Conservation (phyloP, 2,888 invertebrate species). For the Platycheirus rosarum region DNA sequence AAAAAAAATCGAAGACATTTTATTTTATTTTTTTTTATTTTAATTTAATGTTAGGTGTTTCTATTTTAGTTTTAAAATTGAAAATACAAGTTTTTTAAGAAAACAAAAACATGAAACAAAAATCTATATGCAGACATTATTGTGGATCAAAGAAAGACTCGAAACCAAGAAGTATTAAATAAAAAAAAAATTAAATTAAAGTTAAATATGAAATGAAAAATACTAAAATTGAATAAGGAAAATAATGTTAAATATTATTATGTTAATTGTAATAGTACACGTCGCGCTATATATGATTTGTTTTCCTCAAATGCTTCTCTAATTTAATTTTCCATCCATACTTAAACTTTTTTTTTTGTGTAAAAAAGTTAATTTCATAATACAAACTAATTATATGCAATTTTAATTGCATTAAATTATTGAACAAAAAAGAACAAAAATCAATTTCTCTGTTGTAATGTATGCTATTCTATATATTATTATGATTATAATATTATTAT, state of each 20-base stretch:
- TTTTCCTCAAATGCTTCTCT: conserved; percentile 42
- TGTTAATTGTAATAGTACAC: conserved; percentile 63
- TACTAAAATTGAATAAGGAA: conserved; percentile 47
- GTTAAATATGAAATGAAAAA: conserved; percentile 43
- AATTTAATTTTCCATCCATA: conserved; percentile 70
- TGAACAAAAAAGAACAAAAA: conserved; percentile 22
- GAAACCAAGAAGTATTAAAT: conserved; percentile 82
- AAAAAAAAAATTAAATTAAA: conserved; percentile 74
- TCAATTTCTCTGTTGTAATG: conserved; percentile 66
- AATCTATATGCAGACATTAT: conserved; percentile 73
- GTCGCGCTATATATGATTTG: conserved; percentile 43
- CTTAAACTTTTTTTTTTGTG: conserved; percentile 19
- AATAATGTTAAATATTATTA: conserved; percentile 68
- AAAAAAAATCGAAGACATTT: conserved; percentile 65
- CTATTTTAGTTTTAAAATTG: conserved; percentile 44
- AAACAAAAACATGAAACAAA: conserved; percentile 50
- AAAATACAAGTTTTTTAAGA: conserved; percentile 59
- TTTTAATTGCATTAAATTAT: conserved; percentile 41
- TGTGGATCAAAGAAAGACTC: conserved; percentile 80
- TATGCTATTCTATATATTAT: conserved; percentile 65
- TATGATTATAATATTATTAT: conserved; percentile 64
- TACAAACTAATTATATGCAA: conserved; percentile 41
- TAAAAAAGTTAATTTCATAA: conserved; percentile 38
- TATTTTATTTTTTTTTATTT: conserved; percentile 52
- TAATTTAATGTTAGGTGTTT: conserved; percentile 69